These are phyloP conservation scores for Mus minutoides DNA, from an alignment of 2,797 vertebrate species.

Conservation along the genomic window DNA sequence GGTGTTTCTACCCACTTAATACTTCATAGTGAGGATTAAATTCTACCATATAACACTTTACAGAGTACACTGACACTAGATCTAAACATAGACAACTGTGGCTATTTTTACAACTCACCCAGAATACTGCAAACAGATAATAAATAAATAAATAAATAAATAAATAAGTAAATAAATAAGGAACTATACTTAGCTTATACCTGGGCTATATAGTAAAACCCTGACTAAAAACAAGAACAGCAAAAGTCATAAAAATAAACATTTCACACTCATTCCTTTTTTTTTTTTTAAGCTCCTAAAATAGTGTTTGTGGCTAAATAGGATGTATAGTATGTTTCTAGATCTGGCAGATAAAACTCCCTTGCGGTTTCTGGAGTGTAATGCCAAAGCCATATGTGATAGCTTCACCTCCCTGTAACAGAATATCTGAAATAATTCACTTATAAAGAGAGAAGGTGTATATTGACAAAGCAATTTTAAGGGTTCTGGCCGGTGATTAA, in stretches of 20 bases:
- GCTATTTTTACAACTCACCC: constrained; percentile 20
- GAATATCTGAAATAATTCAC: not conserved
- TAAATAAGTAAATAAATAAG: not conserved
- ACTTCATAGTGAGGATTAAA: not conserved
- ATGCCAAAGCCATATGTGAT: not conserved
- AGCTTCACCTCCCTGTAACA: not conserved
- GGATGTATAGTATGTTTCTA: not conserved
- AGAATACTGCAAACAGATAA: not conserved
- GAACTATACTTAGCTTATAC: not conserved
- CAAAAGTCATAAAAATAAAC: constrained; percentile 17
- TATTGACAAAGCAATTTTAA: not conserved
- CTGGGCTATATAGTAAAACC: not conserved
- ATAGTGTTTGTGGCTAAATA: not conserved
- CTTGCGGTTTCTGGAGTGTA: not conserved
- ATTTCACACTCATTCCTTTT: not conserved
- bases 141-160: not conserved
- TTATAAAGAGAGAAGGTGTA: not conserved
- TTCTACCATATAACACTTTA: not conserved
- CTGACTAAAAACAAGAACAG: not conserved
- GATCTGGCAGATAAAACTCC: not conserved
- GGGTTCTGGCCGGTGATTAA: not conserved
- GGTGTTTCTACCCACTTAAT: not conserved
- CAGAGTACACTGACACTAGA: no score
- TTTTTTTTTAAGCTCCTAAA: not conserved
- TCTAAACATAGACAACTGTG: not conserved